A percentile compares a stretch with the other conserved stretches of the same genome.
Evolutionary conservation across 2,113 vertebrate species (phyloP).

Genomic region (Gavialis gangeticus): DNA sequence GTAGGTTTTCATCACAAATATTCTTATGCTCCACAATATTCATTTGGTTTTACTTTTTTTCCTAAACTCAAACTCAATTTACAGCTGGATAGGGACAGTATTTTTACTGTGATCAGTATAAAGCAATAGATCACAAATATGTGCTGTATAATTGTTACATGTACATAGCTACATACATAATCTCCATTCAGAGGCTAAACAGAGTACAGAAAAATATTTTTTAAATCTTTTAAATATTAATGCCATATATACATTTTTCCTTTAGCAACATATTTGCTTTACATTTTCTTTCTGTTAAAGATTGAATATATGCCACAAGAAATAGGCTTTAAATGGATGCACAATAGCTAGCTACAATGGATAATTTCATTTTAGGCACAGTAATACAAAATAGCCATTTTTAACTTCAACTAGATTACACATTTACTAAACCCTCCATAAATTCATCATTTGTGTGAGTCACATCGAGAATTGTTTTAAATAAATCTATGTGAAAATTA

Average conservation of each 20-base stretch:
- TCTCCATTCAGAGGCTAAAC: not conserved
- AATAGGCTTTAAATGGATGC: constrained; percentile 38
- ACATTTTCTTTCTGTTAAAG: constrained; percentile 35
- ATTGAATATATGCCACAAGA: constrained; percentile 12
- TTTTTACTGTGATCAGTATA: not conserved
- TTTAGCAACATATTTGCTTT: constrained; percentile 18
- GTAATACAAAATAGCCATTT: constrained; percentile 57
- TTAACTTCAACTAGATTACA: constrained; percentile 66
- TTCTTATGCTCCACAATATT: constrained; percentile 28
- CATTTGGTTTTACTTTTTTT: constrained; percentile 47
- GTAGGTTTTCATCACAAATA: constrained; percentile 20
- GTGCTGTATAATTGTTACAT: not conserved
- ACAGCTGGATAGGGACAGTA: constrained; percentile 1
- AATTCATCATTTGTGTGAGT: constrained; percentile 73
- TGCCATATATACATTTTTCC: not conserved
- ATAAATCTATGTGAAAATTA: constrained; percentile 75
- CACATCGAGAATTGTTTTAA: constrained; percentile 67
- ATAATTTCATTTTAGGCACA: constrained; percentile 61
- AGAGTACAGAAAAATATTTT: constrained; percentile 17
- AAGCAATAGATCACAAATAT: not conserved
- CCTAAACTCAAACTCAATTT: constrained; percentile 41
- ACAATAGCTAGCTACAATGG: constrained; percentile 38
- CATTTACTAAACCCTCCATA: constrained; percentile 64
- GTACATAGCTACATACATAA: not conserved
- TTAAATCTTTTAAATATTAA: constrained; percentile 38